Base-by-base conservation (phyloP, 2,888 invertebrate species). In the Amphipyra berbera region DNA sequence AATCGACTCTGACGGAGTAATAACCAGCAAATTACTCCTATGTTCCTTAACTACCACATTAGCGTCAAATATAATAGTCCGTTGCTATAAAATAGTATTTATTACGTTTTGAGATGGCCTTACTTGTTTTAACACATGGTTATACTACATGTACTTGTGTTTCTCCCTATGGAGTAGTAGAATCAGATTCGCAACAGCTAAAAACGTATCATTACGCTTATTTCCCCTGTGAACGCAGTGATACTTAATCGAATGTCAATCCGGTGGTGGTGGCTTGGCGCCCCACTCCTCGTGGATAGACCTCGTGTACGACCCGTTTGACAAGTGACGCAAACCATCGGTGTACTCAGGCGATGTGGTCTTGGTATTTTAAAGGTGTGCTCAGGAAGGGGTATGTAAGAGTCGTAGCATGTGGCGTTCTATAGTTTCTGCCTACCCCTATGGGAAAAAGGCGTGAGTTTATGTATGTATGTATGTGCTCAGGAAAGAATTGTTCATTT, bases 191-290 rank as follows among this genome's bases (percentile, higher is more conserved):
- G 46, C 14, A 53, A 54, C 35, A 45, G 58, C 44, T 68, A 46
- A 71, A 56, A 62, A 59, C 42, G 49, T 50, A 63, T 68, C 47
- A 61, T 60, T 68, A 68, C 45, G 48, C 47, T 73, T 64, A 72
- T 72, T 72, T 72, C 73, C 73, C 73, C 15, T 40, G 73, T 27
- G 72, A 42, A 57, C 35, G 27, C 60, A 47, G 68, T 37, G 64
- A 47, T 70, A 44, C 59, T 68, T 68, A 72, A 72, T 72, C 72
- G 72, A 72, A 72, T 72, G 72, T 72, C 72, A 72, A 64, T 61
- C 60, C 35, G 21, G 21, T 50, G 27, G 27, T 45, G 40, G 41
- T 40, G 38, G 21, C 21, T 13, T 49, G 49, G 38, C 37, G 9
- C 37, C 33, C 30, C 33, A 40, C 8, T n/a, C 30, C 56, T 41